phyloP scores from a whole-genome alignment of 2,888 invertebrate genomes.

The Cordilura impudica region DNA sequence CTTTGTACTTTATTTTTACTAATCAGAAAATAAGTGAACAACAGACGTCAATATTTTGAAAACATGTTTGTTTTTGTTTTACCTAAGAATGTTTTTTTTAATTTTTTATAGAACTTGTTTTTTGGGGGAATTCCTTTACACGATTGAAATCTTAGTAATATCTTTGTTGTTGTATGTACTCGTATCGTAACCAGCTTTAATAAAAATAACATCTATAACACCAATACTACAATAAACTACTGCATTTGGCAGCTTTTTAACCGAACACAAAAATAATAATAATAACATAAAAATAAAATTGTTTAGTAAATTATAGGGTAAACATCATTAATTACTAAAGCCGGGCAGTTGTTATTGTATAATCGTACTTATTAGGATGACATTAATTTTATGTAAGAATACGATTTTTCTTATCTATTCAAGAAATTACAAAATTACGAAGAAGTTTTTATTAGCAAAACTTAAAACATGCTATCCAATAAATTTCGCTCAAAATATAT shows the following conservation, averaged over 20 bases:
- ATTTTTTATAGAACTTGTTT: constrained; percentile 42
- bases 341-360: not conserved
- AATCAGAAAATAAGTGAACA: not conserved
- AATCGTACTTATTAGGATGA: too few relatives aligned
- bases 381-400: too few relatives aligned
- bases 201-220: not conserved
- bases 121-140: constrained; percentile 42
- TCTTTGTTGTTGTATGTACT: not conserved
- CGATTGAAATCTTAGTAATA: not conserved
- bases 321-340: not conserved
- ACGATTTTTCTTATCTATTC: too few relatives aligned
- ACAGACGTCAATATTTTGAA: constrained; percentile 2
- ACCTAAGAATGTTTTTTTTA: not conserved
- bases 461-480: too few relatives aligned
- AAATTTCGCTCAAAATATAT: too few relatives aligned
- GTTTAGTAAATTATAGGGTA: not conserved
- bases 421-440: too few relatives aligned
- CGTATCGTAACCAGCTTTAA: not conserved
- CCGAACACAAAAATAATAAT: not conserved
- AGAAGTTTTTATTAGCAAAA: too few relatives aligned
- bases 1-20: not conserved
- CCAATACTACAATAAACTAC: not conserved
- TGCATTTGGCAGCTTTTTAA: not conserved
- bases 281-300: not conserved
- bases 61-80: not conserved